A percentile compares a stretch with the other conserved stretches of the same genome.
phyloP scores from a whole-genome alignment of 1,140 invertebrate species.

The Drosophila ohnishii region DNA sequence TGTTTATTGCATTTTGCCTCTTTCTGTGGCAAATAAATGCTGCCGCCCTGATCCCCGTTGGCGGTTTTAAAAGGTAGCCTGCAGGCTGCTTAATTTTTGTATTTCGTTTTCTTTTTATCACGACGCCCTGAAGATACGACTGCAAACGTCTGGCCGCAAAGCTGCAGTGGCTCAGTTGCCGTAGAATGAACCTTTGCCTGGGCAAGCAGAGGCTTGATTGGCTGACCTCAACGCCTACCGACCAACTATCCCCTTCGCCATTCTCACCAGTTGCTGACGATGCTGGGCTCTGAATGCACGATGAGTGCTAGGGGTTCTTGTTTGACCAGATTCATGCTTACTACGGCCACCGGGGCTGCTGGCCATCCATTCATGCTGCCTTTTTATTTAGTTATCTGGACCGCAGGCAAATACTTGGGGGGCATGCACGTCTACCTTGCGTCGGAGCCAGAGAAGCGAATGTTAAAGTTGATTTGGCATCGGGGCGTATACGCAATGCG shows the following conservation, averaged over 20 bases:
- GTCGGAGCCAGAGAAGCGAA: conserved; percentile 10
- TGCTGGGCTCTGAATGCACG: conserved; percentile 43
- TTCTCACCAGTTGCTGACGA: conserved; percentile 45
- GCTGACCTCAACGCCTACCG: conserved; percentile 51
- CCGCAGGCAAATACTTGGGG: conserved; percentile 32
- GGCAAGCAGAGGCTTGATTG: conserved; percentile 66
- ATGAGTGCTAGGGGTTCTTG: conserved; percentile 39
- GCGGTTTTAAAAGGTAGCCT: conserved; percentile 49
- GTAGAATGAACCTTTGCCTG: conserved; percentile 55
- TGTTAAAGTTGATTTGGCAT: conserved; percentile 17
- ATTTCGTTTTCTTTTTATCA: conserved; percentile 14
- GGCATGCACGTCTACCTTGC: not conserved
- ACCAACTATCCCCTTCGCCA: not conserved
- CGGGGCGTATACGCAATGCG: conserved; percentile 53
- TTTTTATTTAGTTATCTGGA: conserved; percentile 68
- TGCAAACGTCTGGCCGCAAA: conserved; percentile 51
- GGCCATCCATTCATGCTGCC: conserved; percentile 28
- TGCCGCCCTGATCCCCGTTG: conserved; percentile 13
- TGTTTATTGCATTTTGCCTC: conserved; percentile 70
- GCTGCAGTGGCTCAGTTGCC: conserved; percentile 47
- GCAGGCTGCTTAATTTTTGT: conserved; percentile 52
- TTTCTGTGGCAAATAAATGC: conserved; percentile 40
- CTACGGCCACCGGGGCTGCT: conserved; percentile 20
- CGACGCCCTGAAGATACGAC: conserved; percentile 29
- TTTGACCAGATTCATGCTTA: conserved; percentile 62